Evolutionary conservation across 2,113 vertebrate genomes (phyloP).

Genomic region (Fukomys damarensis): DNA sequence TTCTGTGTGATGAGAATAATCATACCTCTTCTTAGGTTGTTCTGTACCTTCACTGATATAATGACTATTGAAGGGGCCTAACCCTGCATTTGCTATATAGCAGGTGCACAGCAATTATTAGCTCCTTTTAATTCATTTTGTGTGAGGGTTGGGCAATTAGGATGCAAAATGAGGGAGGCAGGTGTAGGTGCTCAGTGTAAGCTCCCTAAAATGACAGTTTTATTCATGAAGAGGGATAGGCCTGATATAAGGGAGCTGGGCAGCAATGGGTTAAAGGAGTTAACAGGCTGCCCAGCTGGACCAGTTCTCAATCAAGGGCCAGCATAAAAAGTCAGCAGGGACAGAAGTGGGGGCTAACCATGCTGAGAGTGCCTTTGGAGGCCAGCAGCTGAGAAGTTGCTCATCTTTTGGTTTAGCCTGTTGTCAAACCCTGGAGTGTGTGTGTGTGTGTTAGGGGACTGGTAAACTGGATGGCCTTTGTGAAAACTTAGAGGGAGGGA

Average conservation of each 20-base stretch:
- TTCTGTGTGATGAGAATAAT: background rate
- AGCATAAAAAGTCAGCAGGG: constrained; percentile 81
- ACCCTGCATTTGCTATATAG: background rate
- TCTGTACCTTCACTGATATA: constrained; percentile 6
- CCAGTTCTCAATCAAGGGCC: constrained; percentile 76
- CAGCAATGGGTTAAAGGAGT: constrained; percentile 79
- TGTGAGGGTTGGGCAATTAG: background rate
- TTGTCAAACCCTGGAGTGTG: constrained; percentile 73
- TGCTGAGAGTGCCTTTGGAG: constrained; percentile 77
- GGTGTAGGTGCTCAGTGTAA: background rate
- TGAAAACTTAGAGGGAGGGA: constrained; percentile 74
- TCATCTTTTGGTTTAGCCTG: constrained; percentile 82
- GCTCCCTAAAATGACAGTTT: background rate
- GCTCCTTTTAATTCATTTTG: background rate
- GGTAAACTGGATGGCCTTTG: constrained; percentile 73
- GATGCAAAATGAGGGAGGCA: background rate
- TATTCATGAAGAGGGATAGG: background rate
- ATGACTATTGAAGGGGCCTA: background rate
- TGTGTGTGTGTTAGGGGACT: background rate
- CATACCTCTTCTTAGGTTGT: background rate
- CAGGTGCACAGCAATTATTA: background rate
- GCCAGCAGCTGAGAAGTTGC: constrained; percentile 83
- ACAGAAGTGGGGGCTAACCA: constrained; percentile 77
- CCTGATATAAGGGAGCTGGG: background rate
- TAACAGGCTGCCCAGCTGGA: constrained; percentile 79